Percentiles rank a stretch among this genome's conserved stretches.
phyloP scores from a whole-genome alignment of 2,888 invertebrate species.

The Apamea sordens region DNA sequence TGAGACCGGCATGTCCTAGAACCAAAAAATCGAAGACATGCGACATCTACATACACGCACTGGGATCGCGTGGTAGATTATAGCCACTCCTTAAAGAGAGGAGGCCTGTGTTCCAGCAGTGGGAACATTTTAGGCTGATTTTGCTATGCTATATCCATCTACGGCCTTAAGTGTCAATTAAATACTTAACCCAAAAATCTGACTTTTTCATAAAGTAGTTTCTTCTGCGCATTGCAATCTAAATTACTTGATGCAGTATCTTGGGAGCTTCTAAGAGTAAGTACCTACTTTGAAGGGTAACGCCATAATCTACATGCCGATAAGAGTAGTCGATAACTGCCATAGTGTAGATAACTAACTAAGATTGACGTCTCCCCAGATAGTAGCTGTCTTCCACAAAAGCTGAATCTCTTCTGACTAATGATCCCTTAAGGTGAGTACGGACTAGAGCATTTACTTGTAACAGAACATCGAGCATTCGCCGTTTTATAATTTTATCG shows the following conservation, averaged over 20 bases:
- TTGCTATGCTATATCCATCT: neutral
- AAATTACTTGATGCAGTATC: no score
- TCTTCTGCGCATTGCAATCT: neutral
- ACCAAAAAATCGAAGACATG: no score
- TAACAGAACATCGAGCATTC: no score
- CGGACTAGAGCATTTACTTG: no score
- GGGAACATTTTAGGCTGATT: no score
- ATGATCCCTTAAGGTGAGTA: no score
- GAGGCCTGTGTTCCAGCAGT: no score
- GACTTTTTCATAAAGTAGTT: neutral
- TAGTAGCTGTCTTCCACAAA: neutral
- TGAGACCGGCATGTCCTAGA: no score
- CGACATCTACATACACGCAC: no score
- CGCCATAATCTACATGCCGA: neutral
- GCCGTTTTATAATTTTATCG: no score
- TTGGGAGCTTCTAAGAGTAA: neutral
- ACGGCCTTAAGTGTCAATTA: neutral
- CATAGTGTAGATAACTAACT: neutral
- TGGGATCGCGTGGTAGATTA: no score
- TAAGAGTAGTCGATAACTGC: neutral
- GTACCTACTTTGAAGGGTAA: neutral
- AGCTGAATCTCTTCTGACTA: neutral
- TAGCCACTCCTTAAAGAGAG: no score
- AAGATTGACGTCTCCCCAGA: slow-evolving; percentile 7
- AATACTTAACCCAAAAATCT: neutral